These are phyloP conservation scores for Ormia ochracea DNA, from an alignment of 2,888 invertebrate species.

Conservation along the genomic window DNA sequence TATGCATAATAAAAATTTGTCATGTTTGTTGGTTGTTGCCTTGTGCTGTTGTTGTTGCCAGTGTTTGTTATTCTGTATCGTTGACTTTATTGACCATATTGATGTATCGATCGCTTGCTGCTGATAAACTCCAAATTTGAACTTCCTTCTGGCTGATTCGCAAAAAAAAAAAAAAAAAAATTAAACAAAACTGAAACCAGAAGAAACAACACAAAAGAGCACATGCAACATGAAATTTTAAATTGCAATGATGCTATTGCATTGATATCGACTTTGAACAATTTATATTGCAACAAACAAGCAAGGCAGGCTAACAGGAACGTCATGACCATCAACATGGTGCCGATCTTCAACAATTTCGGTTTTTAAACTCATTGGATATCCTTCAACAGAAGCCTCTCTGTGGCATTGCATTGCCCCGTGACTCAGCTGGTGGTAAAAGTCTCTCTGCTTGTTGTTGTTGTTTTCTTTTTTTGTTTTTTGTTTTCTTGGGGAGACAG, in stretches of 20 bases:
- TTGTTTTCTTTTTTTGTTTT: background rate
- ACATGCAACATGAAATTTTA: slow-evolving; percentile 56
- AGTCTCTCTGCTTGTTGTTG: background rate
- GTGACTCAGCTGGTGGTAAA: slow-evolving; percentile 57
- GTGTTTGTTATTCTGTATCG: slow-evolving; percentile 39
- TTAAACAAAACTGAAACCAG: too few species aligned
- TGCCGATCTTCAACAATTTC: slow-evolving; percentile 28
- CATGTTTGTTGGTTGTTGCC: slow-evolving; percentile 42
- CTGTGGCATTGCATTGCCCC: slow-evolving; percentile 28
- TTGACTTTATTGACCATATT: slow-evolving; percentile 68
- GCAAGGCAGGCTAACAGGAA: background rate
- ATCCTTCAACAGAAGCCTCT: slow-evolving; percentile 52
- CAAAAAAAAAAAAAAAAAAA: too few species aligned
- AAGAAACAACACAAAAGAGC: background rate
- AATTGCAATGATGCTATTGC: slow-evolving; percentile 51
- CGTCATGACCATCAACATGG: slow-evolving; percentile 14
- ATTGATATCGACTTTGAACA: slow-evolving; percentile 55
- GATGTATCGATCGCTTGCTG: slow-evolving; percentile 66
- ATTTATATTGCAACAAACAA: slow-evolving; percentile 36
- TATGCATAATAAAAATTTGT: slow-evolving; percentile 61
- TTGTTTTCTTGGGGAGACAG: slow-evolving; percentile 15
- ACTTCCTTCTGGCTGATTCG: slow-evolving; percentile 52
- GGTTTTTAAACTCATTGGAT: slow-evolving; percentile 4
- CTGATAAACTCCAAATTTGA: slow-evolving; percentile 64
- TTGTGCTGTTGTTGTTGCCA: slow-evolving; percentile 34